Evolutionary conservation across 2,797 vertebrate genomes (phyloP).

Genomic region (Mus spretus): DNA sequence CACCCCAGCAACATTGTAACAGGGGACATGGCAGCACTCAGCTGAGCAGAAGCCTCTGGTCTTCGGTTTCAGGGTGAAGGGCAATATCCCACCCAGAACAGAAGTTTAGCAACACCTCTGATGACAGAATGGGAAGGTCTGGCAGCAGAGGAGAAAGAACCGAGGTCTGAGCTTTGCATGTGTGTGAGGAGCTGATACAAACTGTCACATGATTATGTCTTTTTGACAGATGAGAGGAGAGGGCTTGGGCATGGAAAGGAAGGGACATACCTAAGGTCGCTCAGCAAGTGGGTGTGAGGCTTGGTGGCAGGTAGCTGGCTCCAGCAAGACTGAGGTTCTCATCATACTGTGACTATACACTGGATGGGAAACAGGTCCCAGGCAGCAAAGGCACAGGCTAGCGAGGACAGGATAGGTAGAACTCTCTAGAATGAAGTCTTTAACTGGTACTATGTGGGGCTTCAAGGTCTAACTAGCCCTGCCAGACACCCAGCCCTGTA

Average conservation of each 20-base stretch:
- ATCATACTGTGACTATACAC: background rate
- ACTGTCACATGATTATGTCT: background rate
- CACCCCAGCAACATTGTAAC: no score
- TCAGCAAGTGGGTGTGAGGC: background rate
- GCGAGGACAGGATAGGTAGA: background rate
- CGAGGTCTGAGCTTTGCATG: background rate
- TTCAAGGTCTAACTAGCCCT: background rate
- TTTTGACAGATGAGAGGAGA: background rate
- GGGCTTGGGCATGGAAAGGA: background rate
- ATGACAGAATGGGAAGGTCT: background rate
- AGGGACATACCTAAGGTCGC: background rate
- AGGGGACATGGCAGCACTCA: background rate
- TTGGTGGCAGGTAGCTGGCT: background rate
- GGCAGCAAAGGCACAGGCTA: background rate
- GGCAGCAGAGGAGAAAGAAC: background rate
- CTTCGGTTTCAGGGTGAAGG: background rate
- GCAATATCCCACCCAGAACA: background rate
- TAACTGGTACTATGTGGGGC: background rate
- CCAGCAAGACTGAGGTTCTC: background rate
- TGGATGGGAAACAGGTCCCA: background rate
- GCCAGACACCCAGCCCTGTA: background rate
- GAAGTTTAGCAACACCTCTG: background rate
- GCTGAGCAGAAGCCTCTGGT: background rate
- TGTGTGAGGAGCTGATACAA: background rate
- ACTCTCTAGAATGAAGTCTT: background rate